Conservation (phyloP, 2,113 vertebrate species). For the Oceanodroma tethys region DNA sequence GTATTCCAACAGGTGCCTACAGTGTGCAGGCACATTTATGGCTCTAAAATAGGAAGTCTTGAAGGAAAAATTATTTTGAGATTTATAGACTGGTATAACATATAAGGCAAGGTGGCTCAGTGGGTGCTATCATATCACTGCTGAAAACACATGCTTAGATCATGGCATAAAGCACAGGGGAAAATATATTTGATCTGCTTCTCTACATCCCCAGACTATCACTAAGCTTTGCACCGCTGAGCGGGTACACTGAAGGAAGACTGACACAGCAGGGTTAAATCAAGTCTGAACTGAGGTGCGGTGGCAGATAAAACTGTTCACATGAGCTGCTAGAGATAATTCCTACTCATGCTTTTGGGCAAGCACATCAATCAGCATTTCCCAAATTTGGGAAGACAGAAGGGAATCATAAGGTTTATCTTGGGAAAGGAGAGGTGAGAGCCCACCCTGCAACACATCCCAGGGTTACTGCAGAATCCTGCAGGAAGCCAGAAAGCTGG, state of each 20-base stretch:
- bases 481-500: not conserved
- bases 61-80: constrained; percentile 4
- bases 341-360: not conserved
- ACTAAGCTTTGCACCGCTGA: not conserved
- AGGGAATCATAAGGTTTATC: not conserved
- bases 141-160: not conserved
- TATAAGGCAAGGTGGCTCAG: not conserved
- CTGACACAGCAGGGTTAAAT: not conserved
- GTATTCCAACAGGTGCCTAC: not conserved
- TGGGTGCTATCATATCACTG: not conserved
- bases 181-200: not conserved
- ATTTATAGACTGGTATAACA: not conserved
- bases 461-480: not conserved
- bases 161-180: not conserved
- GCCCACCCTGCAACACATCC: not conserved
- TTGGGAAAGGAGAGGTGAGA: not conserved
- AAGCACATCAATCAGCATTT: not conserved
- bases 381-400: not conserved
- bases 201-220: not conserved
- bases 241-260: not conserved
- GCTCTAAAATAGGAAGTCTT: not conserved
- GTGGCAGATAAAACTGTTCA: not conserved
- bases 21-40: not conserved
- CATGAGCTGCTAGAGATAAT: not conserved
- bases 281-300: not conserved